Evolutionary conservation across 2,888 invertebrate species (phyloP), one percentile per base, ranked within the genome.

Genomic region (Tetragonula carbonaria): DNA sequence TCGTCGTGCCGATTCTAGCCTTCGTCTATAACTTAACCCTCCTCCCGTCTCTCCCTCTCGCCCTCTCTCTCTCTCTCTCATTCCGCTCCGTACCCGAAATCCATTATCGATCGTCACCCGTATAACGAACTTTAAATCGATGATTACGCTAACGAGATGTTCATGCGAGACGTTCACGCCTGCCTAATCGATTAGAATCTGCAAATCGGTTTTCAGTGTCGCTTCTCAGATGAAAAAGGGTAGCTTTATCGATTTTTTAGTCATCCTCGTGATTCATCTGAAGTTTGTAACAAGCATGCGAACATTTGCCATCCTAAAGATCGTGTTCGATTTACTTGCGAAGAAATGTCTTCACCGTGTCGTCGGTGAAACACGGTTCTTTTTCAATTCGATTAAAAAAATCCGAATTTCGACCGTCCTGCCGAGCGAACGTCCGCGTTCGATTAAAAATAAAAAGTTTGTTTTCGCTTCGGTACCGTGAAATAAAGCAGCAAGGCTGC

Each of bases 121-220:
- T 81, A 83, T 92, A 93, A 92, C 91, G 90, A 93, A 92, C 92
- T 91, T 93, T 89, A 92, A 92, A 93, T 92, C 92, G 91, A 92
- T 92, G 91, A 93, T 92, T 90, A 90, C 90, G 82, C 86, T 90
- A 87, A 90, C 89, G 90, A 89, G 88, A 88, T 86, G 90, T 87
- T 85, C 85, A 88, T 84, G 87, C 86, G 86, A 90, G 81, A 87
- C 86, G 62, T 74, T 87, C 79, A 70, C 68, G 75, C 73, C 67
- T 63, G 55, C 45, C 82, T 63, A 75, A 84, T 63, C 62, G 53
- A 23, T 28, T 14, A n/a, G 14, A 59, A 85, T 81, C 78, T 79
- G 50, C 70, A 73, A 82, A 82, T 87, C 74, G 71, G 33, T 53
- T 13, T 11, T 4, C 63, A 8, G 45, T 66, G 62, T 53, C 33